phyloP scores from a whole-genome alignment of 2,113 vertebrate species.

The Peromyscus californicus region DNA sequence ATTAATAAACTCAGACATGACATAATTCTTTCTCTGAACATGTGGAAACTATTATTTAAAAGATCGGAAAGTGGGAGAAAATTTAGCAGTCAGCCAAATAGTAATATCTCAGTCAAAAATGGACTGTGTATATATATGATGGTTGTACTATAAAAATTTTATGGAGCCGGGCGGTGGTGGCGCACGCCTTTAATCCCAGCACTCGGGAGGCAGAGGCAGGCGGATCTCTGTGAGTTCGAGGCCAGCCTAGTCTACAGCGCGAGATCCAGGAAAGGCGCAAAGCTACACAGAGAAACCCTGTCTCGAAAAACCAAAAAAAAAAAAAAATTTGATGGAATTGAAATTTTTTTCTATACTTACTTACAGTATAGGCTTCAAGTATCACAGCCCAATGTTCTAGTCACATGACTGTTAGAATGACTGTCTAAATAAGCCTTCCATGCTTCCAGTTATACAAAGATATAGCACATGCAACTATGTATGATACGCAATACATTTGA shows the following conservation, averaged over 20 bases:
- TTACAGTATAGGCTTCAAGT: background rate
- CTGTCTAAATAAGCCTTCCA: background rate
- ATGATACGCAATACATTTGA: background rate
- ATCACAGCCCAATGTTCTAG: background rate
- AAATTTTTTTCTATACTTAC: background rate
- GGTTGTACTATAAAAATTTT: background rate
- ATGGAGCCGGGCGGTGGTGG: too few relatives aligned
- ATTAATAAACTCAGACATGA: background rate
- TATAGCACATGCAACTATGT: background rate
- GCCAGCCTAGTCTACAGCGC: too few relatives aligned
- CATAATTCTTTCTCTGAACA: background rate
- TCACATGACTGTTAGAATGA: background rate
- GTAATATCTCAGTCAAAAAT: background rate
- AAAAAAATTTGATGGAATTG: background rate
- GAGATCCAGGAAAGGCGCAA: too few relatives aligned
- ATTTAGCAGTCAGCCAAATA: background rate
- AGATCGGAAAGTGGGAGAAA: slow-evolving; percentile 29
- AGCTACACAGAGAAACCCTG: too few relatives aligned
- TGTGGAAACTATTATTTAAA: background rate
- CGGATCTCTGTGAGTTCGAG: too few relatives aligned
- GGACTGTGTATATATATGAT: background rate
- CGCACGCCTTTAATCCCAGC: too few relatives aligned
- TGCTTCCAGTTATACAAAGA: background rate
- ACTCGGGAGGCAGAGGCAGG: too few relatives aligned
- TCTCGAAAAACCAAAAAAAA: too few relatives aligned